Conservation (phyloP, 1,140 invertebrate species). For the Gryllus bimaculatus region DNA sequence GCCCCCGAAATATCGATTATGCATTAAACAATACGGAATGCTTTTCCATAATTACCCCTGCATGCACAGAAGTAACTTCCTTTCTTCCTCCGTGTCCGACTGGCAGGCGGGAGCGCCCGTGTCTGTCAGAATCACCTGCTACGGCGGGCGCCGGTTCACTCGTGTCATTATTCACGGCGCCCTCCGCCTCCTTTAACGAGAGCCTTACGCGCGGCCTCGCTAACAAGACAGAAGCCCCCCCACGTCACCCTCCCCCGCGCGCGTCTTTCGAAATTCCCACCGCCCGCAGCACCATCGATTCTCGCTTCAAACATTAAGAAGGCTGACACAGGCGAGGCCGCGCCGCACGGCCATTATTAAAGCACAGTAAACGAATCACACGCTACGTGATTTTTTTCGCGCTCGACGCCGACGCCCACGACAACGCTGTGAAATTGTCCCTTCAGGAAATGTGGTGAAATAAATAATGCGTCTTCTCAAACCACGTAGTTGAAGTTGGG, state of each 20-base stretch:
- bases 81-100: background rate
- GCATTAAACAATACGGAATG: slow-evolving; percentile 17
- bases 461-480: no score
- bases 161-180: background rate
- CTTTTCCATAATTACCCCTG: slow-evolving; percentile 2
- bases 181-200: background rate
- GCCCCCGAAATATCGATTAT: slow-evolving; percentile 5
- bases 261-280: background rate
- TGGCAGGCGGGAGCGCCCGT: background rate
- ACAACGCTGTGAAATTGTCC: background rate
- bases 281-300: background rate
- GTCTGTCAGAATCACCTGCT: slow-evolving; percentile 11
- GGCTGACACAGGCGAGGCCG: background rate
- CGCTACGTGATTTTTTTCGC: background rate
- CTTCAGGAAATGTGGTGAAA: background rate
- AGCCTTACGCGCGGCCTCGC: background rate
- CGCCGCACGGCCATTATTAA: background rate
- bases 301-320: background rate
- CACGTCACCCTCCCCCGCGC: no score
- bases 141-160: background rate
- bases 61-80: slow-evolving; percentile 8
- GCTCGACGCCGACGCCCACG: background rate
- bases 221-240: background rate
- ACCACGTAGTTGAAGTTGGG: no score
- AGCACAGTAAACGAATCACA: background rate